Evolutionary conservation across 1,140 invertebrate species (phyloP).

Genomic region (Rhagoletis pomonella): DNA sequence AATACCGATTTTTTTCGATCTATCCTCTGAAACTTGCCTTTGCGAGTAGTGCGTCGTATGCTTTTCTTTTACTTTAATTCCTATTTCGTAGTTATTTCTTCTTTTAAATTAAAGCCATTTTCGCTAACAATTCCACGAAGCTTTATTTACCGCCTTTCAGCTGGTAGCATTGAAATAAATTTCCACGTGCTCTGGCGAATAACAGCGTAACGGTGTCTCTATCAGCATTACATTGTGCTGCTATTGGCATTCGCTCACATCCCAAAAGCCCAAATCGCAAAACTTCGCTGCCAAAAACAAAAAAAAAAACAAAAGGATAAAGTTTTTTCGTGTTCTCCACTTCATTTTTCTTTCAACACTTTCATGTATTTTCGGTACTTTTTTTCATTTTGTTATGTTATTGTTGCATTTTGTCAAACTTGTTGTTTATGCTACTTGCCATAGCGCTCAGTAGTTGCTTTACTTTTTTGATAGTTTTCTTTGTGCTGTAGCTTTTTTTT

Average conservation of each 20-base stretch:
- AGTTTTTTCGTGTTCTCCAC: constrained; percentile 60
- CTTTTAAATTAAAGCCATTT: neutral
- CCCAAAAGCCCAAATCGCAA: constrained; percentile 42
- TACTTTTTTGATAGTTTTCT: neutral
- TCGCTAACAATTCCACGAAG: neutral
- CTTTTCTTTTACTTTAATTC: neutral
- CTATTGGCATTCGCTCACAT: constrained; percentile 9
- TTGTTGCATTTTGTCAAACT: constrained; percentile 62
- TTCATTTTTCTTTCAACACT: constrained; percentile 52
- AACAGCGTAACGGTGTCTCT: neutral
- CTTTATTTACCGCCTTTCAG: neutral
- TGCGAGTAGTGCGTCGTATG: neutral
- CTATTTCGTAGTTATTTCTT: neutral
- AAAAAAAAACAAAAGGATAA: constrained; percentile 63
- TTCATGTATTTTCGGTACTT: constrained; percentile 24
- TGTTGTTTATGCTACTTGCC: constrained; percentile 39
- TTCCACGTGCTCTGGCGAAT: neutral
- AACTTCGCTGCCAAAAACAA: constrained; percentile 5
- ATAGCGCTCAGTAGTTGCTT: neutral
- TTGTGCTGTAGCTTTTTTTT: neutral
- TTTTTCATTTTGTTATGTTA: constrained; percentile 7
- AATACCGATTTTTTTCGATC: neutral
- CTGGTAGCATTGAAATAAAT: neutral
- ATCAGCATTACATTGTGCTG: neutral
- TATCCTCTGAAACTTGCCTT: neutral